phyloP scores from a whole-genome alignment of 2,888 invertebrate species.

The Prosopocoilus inquinatus region DNA sequence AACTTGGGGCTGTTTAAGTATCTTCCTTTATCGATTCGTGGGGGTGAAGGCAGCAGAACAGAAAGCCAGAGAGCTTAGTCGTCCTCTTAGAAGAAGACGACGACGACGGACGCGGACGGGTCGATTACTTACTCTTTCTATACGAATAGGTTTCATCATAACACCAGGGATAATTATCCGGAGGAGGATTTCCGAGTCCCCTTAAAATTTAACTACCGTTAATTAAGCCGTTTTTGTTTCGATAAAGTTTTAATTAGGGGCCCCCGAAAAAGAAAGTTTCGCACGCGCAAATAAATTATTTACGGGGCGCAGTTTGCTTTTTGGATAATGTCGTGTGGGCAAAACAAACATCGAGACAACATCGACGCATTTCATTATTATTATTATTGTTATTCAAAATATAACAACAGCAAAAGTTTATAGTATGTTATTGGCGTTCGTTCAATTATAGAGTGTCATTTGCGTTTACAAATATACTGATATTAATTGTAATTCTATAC shows the following conservation, averaged over 20 bases:
- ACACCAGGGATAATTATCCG: background rate
- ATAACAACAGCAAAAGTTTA: background rate
- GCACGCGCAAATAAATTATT: background rate
- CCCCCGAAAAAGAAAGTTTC: background rate
- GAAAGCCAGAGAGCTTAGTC: background rate
- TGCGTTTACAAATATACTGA: background rate
- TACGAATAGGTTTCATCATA: background rate
- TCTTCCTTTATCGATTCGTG: conserved; percentile 4
- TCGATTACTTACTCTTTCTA: background rate
- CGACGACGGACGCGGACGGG: background rate
- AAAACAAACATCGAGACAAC: too few species aligned
- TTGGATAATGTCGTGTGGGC: background rate
- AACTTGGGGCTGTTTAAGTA: conserved; percentile 3
- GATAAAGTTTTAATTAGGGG: background rate
- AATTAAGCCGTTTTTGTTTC: conserved; percentile 4
- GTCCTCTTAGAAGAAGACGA: background rate
- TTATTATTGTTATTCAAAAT: too few species aligned
- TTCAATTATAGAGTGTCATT: background rate
- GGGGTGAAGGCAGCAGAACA: background rate
- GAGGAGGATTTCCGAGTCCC: conserved; percentile 1
- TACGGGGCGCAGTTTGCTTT: background rate
- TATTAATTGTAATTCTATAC: conserved; percentile 8
- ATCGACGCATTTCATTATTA: background rate
- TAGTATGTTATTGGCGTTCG: background rate
- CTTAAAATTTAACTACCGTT: conserved; percentile 3